Conservation (phyloP, 2,113 vertebrate species). For the Lanius ludovicianus region DNA sequence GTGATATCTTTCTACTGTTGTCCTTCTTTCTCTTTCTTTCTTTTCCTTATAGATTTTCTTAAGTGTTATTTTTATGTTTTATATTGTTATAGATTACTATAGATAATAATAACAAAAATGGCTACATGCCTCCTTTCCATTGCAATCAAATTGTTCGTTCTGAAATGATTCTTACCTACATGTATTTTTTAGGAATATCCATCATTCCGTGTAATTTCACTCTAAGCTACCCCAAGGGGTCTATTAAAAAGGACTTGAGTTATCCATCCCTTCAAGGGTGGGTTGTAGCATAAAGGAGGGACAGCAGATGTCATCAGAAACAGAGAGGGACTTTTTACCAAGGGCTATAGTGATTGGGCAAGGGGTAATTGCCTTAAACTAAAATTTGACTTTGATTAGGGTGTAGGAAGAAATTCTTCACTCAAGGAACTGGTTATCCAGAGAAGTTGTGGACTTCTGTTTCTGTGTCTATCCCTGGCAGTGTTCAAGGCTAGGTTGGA, state of each 20-base stretch:
- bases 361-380: not conserved
- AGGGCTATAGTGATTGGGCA: not conserved
- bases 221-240: not conserved
- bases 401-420: not conserved
- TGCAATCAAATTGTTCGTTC: not conserved
- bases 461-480: not conserved
- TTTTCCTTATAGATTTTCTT: not conserved
- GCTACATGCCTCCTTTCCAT: not conserved
- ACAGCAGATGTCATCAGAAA: not conserved
- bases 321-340: not conserved
- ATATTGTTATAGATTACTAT: not conserved
- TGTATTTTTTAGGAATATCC: not conserved
- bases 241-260: not conserved
- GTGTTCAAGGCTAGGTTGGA: not conserved
- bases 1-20: not conserved
- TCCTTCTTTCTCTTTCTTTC: not conserved
- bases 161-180: not conserved
- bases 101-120: not conserved
- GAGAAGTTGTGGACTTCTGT: not conserved
- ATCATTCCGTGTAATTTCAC: not conserved
- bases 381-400: not conserved
- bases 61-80: not conserved
- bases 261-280: not conserved
- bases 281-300: not conserved
- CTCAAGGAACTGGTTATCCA: not conserved